Conservation (phyloP, 2,797 vertebrate species). For the Betta splendens region DNA sequence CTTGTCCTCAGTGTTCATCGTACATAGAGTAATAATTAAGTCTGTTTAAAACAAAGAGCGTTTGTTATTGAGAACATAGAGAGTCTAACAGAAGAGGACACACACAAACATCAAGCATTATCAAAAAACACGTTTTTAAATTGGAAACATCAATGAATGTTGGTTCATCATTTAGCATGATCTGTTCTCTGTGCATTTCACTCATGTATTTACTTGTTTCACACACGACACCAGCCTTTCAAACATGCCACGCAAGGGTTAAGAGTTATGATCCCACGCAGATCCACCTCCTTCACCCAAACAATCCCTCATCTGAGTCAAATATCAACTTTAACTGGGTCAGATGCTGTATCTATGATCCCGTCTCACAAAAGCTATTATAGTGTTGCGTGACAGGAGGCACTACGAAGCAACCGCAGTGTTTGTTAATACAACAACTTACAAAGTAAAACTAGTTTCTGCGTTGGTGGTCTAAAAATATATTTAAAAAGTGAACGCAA, state of each 20-base stretch:
- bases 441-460: not conserved
- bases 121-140: no score
- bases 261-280: not conserved
- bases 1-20: slow-evolving; percentile 98
- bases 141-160: no score
- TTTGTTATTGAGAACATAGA: not conserved
- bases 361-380: slow-evolving; percentile 8
- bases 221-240: not conserved
- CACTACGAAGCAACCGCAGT: not conserved
- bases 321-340: slow-evolving; percentile 37
- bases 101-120: not conserved
- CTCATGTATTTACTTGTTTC: not conserved
- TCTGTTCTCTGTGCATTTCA: not conserved
- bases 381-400: not conserved
- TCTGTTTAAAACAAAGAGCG: slow-evolving; percentile 35
- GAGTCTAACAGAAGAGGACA: not conserved
- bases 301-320: slow-evolving; percentile 1
- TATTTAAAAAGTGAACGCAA: not conserved
- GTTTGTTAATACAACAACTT: not conserved
- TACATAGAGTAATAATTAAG: slow-evolving; percentile 69
- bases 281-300: not conserved
- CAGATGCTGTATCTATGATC: slow-evolving; percentile 20
- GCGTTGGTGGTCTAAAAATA: accelerated
- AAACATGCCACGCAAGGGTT: not conserved
- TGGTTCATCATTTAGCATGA: not conserved